Evolutionary conservation across 2,113 vertebrate genomes (phyloP).

Genomic region (Paramisgurnus dabryanus): DNA sequence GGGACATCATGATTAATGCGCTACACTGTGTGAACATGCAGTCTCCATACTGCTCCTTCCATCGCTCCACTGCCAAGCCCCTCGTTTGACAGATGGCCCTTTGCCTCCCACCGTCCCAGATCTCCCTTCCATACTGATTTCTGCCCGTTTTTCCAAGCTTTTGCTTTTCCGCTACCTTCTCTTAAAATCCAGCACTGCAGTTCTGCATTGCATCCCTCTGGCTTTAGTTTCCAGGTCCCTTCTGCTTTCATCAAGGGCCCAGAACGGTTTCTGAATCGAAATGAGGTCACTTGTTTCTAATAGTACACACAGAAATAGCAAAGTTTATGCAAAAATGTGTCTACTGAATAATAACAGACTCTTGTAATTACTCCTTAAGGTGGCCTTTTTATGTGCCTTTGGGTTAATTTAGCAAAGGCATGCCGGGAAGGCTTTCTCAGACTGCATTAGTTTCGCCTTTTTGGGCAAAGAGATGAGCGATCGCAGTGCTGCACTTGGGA

Average conservation of each 20-base stretch:
- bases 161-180: constrained; percentile 17
- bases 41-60: constrained; percentile 24
- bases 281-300: constrained; percentile 41
- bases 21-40: constrained; percentile 67
- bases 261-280: background rate
- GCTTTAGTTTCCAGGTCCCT: background rate
- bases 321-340: background rate
- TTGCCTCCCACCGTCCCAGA: constrained; percentile 68
- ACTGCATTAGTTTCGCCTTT: constrained; percentile 36
- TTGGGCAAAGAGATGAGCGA: constrained; percentile 6
- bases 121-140: constrained; percentile 22
- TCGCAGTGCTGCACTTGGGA: background rate
- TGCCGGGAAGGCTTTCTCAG: constrained; percentile 15
- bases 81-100: constrained; percentile 69
- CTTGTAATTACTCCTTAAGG: constrained; percentile 4
- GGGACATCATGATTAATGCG: constrained; percentile 67
- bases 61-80: constrained; percentile 28
- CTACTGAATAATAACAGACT: constrained; percentile 21
- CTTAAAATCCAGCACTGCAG: constrained; percentile 46
- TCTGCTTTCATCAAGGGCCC: constrained; percentile 8
- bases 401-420: constrained; percentile 22
- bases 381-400: constrained; percentile 3
- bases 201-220: background rate
- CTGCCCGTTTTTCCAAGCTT: constrained; percentile 17
- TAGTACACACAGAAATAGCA: background rate